Evolutionary conservation across 2,113 vertebrate genomes (phyloP).

Genomic region (Cyphomyrus plagiostoma): DNA sequence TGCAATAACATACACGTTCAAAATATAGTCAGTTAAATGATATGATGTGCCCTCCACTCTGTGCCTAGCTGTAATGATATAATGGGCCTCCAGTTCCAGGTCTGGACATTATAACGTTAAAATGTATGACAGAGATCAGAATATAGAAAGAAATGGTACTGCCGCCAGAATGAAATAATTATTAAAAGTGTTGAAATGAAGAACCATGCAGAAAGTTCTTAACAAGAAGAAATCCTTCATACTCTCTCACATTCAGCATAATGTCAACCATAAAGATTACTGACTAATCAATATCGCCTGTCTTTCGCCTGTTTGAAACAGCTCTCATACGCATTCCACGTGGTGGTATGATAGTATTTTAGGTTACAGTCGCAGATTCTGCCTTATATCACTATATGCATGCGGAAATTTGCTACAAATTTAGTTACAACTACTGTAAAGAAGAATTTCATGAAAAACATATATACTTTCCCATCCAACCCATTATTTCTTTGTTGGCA

Average conservation of each 20-base stretch:
- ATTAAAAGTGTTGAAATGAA: background rate
- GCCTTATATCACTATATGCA: background rate
- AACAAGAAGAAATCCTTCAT: background rate
- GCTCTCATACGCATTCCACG: background rate
- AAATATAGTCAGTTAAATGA: background rate
- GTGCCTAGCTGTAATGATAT: background rate
- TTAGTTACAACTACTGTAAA: background rate
- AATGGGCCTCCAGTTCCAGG: background rate
- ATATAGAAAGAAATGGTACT: slow-evolving; percentile 21
- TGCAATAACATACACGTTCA: background rate
- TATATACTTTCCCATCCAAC: background rate
- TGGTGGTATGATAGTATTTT: background rate
- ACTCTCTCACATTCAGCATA: background rate
- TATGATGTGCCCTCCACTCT: background rate
- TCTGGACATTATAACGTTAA: background rate
- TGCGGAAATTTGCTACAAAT: background rate
- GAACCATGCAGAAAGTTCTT: background rate
- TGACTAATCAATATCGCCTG: background rate
- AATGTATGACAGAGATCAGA: background rate
- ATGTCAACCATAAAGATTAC: background rate
- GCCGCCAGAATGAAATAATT: background rate
- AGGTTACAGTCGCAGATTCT: background rate
- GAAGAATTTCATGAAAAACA: background rate
- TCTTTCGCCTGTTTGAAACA: background rate
- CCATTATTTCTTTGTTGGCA: background rate